A percentile compares a stretch with the other conserved stretches of the same genome.
Conservation (phyloP, 2,888 invertebrate genomes). For the Nephrotoma guestfalica region DNA sequence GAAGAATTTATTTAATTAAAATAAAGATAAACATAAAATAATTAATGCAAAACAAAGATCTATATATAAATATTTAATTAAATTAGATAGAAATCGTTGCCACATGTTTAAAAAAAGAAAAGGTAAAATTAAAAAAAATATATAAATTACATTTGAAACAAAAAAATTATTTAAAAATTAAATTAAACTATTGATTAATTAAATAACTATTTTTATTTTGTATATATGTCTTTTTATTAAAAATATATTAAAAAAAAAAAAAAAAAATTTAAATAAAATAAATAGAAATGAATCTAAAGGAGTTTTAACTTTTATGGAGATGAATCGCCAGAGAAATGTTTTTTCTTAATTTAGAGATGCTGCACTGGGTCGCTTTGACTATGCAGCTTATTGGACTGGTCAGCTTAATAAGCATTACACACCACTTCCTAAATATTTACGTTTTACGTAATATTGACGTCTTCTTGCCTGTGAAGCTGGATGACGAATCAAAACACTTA, state of each 20-base stretch:
- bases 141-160: no score
- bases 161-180: neutral
- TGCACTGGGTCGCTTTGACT: no score
- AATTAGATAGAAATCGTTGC: neutral
- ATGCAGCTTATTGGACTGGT: no score
- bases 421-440: no score
- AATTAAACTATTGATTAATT: neutral
- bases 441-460: no score
- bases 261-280: neutral
- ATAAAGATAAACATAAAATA: neutral
- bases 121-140: no score
- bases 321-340: no score
- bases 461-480: no score
- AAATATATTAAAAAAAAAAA: neutral
- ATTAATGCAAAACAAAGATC: neutral
- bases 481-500: no score
- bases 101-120: neutral
- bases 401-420: no score
- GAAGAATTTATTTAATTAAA: neutral
- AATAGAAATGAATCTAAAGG: neutral
- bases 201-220: neutral
- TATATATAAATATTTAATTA: neutral
- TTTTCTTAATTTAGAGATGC: no score
- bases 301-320: no score
- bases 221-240: neutral